phyloP scores from a whole-genome alignment of 2,888 invertebrate species.

The Mesochorus sp. region DNA sequence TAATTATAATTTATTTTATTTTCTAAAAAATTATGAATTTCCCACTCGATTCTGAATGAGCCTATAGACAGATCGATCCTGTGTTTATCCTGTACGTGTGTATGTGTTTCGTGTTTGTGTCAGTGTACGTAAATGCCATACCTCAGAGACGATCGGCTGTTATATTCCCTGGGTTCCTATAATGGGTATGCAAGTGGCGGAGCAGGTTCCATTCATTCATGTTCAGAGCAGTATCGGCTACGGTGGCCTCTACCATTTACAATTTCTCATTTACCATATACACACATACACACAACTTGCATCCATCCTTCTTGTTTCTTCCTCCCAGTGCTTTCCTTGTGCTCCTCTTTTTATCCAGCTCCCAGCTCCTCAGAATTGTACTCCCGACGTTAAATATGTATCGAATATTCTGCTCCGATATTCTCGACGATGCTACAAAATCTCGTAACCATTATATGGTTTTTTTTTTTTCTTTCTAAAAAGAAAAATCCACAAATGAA shows the following conservation, averaged over 20 bases:
- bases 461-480: not conserved
- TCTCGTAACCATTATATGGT: not conserved
- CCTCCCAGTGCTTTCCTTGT: conserved; percentile 7
- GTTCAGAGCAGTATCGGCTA: conserved; percentile 68
- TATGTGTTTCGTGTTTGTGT: conserved; percentile 4
- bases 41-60: too few species aligned
- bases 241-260: conserved; percentile 77
- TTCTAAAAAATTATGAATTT: too few species aligned
- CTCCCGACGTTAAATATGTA: not conserved
- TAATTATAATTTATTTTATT: too few species aligned
- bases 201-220: conserved; percentile 82
- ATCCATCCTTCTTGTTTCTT: conserved; percentile 19
- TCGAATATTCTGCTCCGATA: not conserved
- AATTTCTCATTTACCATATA: conserved; percentile 79
- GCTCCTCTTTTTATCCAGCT: not conserved
- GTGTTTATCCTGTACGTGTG: not conserved
- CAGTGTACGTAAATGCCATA: conserved; percentile 42
- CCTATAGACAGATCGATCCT: too few species aligned
- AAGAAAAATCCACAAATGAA: not conserved
- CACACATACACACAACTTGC: conserved; percentile 67
- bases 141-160: conserved; percentile 49
- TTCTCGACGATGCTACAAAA: not conserved
- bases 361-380: not conserved
- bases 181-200: conserved; percentile 79
- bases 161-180: conserved; percentile 51